A percentile compares a stretch with the other conserved stretches of the same genome.
Conservation (phyloP, 2,888 invertebrate species). For the Notodonta ziczac region DNA sequence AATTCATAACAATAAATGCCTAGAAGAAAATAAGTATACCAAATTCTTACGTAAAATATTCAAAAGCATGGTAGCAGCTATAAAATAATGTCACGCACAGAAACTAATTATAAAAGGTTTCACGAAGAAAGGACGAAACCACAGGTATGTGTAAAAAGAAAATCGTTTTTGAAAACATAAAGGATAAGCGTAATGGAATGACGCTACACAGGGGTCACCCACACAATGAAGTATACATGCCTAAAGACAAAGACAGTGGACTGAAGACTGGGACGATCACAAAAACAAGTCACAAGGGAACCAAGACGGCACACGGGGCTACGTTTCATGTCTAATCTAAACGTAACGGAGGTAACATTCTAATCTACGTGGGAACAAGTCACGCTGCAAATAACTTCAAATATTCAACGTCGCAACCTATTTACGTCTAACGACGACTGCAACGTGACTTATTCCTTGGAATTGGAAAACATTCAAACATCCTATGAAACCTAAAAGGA, state of each 20-base stretch:
- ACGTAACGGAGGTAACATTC: constrained; percentile 46
- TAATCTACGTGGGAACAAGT: constrained; percentile 67
- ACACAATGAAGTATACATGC: constrained; percentile 59
- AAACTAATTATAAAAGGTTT: constrained; percentile 29
- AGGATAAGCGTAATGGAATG: constrained; percentile 44
- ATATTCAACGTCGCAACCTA: constrained; percentile 12
- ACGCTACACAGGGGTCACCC: constrained; percentile 54
- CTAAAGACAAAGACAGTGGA: constrained; percentile 55
- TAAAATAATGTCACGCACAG: constrained; percentile 32
- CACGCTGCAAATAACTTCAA: constrained; percentile 32
- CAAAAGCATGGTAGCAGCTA: constrained; percentile 47
- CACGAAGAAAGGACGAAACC: constrained; percentile 26
- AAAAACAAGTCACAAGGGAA: constrained; percentile 49
- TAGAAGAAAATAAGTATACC: constrained; percentile 23
- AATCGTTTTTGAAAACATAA: constrained; percentile 26
- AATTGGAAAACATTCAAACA: constrained; percentile 39
- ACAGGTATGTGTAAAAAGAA: constrained; percentile 29
- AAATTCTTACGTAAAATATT: constrained; percentile 28
- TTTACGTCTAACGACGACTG: constrained; percentile 7
- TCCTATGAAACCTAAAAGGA: constrained; percentile 42
- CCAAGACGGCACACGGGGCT: constrained; percentile 58
- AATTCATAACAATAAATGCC: constrained; percentile 27
- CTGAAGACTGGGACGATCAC: constrained; percentile 35
- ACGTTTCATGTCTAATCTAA: constrained; percentile 60
- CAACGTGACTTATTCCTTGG: constrained; percentile 55